A percentile compares a stretch with the other conserved stretches of the same genome.
Evolutionary conservation across 2,113 vertebrate genomes (phyloP).

Genomic region (Melanerpes formicivorus): DNA sequence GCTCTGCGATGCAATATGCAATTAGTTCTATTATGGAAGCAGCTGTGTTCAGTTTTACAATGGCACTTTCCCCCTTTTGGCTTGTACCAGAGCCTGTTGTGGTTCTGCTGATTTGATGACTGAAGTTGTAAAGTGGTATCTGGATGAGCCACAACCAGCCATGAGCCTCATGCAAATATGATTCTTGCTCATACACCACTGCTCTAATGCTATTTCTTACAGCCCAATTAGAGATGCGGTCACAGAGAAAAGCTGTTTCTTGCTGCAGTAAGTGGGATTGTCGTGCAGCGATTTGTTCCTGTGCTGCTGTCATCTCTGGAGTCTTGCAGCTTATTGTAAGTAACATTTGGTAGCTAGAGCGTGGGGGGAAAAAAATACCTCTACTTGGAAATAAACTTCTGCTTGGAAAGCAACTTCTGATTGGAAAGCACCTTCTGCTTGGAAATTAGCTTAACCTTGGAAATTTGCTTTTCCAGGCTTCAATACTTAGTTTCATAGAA

Average conservation of each 20-base stretch:
- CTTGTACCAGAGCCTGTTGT: constrained; percentile 76
- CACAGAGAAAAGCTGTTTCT: constrained; percentile 56
- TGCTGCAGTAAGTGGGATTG: constrained; percentile 60
- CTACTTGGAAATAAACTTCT: background rate
- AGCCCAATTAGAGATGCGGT: constrained; percentile 62
- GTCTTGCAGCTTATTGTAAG: constrained; percentile 26
- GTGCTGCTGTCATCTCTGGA: constrained; percentile 15
- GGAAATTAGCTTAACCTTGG: background rate
- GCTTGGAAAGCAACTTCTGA: too few species aligned
- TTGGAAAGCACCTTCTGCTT: background rate
- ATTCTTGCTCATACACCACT: constrained; percentile 60
- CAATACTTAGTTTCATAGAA: background rate
- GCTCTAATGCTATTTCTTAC: constrained; percentile 68
- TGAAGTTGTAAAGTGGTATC: constrained; percentile 71
- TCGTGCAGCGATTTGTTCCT: constrained; percentile 51
- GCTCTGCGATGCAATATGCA: constrained; percentile 90
- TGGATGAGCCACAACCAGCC: constrained; percentile 62
- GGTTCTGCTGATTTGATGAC: constrained; percentile 78
- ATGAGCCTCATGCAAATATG: constrained; percentile 61
- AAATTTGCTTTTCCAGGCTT: constrained; percentile 17
- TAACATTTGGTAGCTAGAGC: background rate
- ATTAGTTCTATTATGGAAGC: constrained; percentile 96
- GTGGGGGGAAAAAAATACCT: background rate
- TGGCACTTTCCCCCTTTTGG: constrained; percentile 70
- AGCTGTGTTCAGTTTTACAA: constrained; percentile 91